A percentile compares a stretch with the other conserved stretches of the same genome.
Evolutionary conservation across 92 coral and sea anemone genomes (phyloP).

Genomic region (Umimayanthus kanabou): DNA sequence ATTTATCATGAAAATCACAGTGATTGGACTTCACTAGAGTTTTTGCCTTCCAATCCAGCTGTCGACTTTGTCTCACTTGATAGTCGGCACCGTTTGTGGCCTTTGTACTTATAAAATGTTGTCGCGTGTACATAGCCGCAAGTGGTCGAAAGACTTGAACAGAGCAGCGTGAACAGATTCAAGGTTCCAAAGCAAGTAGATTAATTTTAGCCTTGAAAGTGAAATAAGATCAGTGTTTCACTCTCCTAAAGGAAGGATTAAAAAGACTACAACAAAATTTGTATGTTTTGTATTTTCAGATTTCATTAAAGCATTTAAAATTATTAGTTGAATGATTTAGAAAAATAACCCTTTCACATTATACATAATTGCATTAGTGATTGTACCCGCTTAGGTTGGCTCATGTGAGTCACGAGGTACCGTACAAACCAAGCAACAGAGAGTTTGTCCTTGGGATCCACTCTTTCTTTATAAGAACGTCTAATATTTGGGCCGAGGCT

Average conservation of each 20-base stretch:
- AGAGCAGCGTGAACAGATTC: background rate
- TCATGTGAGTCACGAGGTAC: too few relatives aligned
- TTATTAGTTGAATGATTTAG: background rate
- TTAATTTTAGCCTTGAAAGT: background rate
- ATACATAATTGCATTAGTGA: too few relatives aligned
- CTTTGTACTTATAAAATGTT: background rate
- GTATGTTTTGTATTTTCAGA: background rate
- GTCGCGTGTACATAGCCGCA: background rate
- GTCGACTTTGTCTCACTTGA: background rate
- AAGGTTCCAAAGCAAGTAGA: background rate
- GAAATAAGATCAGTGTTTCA: background rate
- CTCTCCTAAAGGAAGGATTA: background rate
- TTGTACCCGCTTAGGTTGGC: too few relatives aligned
- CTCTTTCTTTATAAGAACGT: too few relatives aligned
- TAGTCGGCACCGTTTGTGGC: background rate
- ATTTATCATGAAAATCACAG: background rate
- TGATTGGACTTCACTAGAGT: background rate
- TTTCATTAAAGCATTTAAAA: background rate
- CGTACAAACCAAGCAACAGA: too few relatives aligned
- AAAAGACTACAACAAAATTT: background rate
- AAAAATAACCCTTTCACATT: too few relatives aligned
- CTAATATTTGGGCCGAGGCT: too few relatives aligned
- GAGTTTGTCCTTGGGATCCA: too few relatives aligned
- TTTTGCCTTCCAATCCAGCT: slow-evolving; percentile 3
- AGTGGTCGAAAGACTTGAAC: background rate